These are phyloP conservation scores for Timandra comae DNA, from an alignment of 2,888 invertebrate species.

Conservation along the genomic window DNA sequence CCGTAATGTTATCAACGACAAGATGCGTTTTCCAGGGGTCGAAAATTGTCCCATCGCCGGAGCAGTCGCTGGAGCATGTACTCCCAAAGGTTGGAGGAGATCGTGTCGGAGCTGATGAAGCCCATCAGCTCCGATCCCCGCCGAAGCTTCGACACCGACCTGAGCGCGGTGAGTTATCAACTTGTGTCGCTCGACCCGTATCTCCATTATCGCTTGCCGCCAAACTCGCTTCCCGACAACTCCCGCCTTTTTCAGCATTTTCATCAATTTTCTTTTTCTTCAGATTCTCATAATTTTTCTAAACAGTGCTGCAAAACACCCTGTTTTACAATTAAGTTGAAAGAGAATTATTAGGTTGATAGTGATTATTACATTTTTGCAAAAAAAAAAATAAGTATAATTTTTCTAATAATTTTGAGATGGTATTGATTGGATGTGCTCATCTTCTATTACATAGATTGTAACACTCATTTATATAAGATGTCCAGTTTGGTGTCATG, in stretches of 20 bases:
- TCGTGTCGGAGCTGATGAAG: conserved; percentile 65
- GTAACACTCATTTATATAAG: too few relatives aligned
- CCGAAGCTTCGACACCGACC: conserved; percentile 63
- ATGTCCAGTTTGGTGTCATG: too few relatives aligned
- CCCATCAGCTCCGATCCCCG: conserved; percentile 58
- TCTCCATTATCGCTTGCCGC: conserved; percentile 6
- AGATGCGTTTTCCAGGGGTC: conserved; percentile 56
- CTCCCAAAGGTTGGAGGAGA: conserved; percentile 59
- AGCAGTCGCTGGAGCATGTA: conserved; percentile 66
- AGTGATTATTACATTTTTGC: too few relatives aligned
- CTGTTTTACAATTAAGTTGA: too few relatives aligned
- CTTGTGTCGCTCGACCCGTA: too few relatives aligned
- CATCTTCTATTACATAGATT: too few relatives aligned
- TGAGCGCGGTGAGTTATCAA: conserved; percentile 62
- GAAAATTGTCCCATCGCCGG: conserved; percentile 43
- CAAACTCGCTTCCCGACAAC: conserved; percentile 4
- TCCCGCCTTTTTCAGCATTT: conserved; percentile 9
- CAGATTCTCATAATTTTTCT: background rate
- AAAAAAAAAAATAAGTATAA: too few relatives aligned
- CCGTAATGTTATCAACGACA: conserved; percentile 58
- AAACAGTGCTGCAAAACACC: too few relatives aligned
- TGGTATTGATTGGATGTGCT: too few relatives aligned
- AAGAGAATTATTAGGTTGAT: too few relatives aligned
- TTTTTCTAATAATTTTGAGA: too few relatives aligned
- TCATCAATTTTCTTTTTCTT: background rate